Percentiles rank a stretch among this genome's conserved stretches.
Conservation (phyloP, 2,113 vertebrate species). For the Empidonax alnorum region DNA sequence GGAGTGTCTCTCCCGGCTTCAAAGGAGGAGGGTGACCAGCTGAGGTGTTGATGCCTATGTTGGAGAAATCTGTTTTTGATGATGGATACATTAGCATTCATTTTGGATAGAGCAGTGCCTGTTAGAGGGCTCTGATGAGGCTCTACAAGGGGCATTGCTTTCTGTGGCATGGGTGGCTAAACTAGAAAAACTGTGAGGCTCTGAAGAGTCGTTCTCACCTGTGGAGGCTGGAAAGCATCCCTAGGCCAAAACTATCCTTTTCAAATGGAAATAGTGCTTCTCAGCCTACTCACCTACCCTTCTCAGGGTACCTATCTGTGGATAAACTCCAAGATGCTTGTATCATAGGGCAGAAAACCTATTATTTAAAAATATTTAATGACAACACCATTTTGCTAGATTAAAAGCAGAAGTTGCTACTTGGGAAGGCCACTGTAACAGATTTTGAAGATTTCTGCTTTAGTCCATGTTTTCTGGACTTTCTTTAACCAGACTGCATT, state of each 20-base stretch:
- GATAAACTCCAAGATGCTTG: not conserved
- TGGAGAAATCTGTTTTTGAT: not conserved
- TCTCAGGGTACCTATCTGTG: not conserved
- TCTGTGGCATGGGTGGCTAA: not conserved
- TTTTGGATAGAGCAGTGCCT: not conserved
- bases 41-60: not conserved
- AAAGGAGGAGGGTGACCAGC: not conserved
- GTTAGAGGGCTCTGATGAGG: not conserved
- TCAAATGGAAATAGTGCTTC: not conserved
- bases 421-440: not conserved
- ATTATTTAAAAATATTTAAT: not conserved
- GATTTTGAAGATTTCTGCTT: not conserved
- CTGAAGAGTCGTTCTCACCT: not conserved
- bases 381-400: not conserved
- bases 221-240: not conserved
- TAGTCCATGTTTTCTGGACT: not conserved
- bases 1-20: not conserved
- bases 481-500: not conserved
- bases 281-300: not conserved
- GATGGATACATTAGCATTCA: not conserved
- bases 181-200: not conserved
- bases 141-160: not conserved
- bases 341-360: not conserved
- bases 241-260: not conserved
- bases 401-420: not conserved